These are phyloP conservation scores for Leptoteleia sp. DNA, from an alignment of 1,140 invertebrate genomes.

Conservation along the genomic window DNA sequence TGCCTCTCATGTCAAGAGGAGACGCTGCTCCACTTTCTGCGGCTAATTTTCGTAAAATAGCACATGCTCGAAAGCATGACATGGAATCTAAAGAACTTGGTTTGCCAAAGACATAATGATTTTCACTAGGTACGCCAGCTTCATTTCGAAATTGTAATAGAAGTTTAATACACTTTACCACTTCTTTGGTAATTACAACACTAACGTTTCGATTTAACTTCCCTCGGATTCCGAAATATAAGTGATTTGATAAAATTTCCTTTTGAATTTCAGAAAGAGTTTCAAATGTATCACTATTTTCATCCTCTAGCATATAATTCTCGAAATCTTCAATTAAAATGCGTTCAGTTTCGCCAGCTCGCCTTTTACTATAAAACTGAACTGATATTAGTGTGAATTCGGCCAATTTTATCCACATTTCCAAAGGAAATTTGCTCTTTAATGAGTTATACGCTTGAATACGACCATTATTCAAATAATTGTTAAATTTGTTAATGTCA, in stretches of 20 bases:
- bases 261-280: not conserved
- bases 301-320: too few species aligned
- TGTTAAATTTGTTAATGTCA: not conserved
- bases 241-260: not conserved
- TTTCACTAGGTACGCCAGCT: not conserved
- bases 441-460: not conserved
- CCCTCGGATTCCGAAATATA: conserved; percentile 9
- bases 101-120: conserved; percentile 15
- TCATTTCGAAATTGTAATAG: conserved; percentile 1
- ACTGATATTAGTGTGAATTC: conserved; percentile 14
- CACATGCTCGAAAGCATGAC: too few species aligned
- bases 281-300: too few species aligned
- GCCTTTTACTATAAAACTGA: conserved; percentile 8
- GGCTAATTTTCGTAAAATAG: not conserved
- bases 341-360: conserved; percentile 23
- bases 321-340: conserved; percentile 20
- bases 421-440: not conserved
- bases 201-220: conserved; percentile 12
- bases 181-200: conserved; percentile 8
- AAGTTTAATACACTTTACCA: conserved; percentile 9
- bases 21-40: conserved; percentile 13
- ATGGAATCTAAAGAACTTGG: too few species aligned
- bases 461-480: conserved; percentile 6
- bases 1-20: conserved; percentile 19
- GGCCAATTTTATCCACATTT: not conserved